phyloP scores from a whole-genome alignment of 2,888 invertebrate species.

The Conus canariensis region DNA sequence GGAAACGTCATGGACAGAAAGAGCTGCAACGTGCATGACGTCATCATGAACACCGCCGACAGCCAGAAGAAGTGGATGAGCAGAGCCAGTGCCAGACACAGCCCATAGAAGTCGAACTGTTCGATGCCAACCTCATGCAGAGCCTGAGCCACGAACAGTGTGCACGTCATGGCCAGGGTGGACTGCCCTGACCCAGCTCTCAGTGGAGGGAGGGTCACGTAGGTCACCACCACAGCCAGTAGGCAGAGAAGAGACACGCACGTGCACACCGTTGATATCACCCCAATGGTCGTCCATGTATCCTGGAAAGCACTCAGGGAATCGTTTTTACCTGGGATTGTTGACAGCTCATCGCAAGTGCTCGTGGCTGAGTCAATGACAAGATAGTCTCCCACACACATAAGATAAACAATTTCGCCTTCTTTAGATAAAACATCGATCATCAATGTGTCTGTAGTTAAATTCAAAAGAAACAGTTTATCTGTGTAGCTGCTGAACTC shows the following conservation, averaged over 20 bases:
- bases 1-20: slow-evolving; percentile 48
- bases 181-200: slow-evolving; percentile 53
- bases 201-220: slow-evolving; percentile 46
- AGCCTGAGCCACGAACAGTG: slow-evolving; percentile 52
- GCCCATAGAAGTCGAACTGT: slow-evolving; percentile 18
- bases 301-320: background rate
- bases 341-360: background rate
- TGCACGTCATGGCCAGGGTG: slow-evolving; percentile 52
- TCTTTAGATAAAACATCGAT: background rate
- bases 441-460: background rate
- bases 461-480: background rate
- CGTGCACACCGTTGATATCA: slow-evolving; percentile 44
- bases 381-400: slow-evolving; percentile 17
- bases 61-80: slow-evolving; percentile 57
- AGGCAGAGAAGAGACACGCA: slow-evolving; percentile 52
- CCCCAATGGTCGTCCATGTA: slow-evolving; percentile 28
- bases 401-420: background rate
- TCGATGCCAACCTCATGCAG: slow-evolving; percentile 48
- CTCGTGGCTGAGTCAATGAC: background rate
- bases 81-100: slow-evolving; percentile 53
- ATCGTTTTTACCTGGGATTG: background rate
- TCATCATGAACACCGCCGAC: slow-evolving; percentile 53
- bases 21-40: slow-evolving; percentile 54
- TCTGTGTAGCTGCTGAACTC: slow-evolving; percentile 12
- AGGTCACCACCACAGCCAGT: slow-evolving; percentile 52